Evolutionary conservation across 1,140 invertebrate species (phyloP).

Genomic region (Atopsyche davidsoni): DNA sequence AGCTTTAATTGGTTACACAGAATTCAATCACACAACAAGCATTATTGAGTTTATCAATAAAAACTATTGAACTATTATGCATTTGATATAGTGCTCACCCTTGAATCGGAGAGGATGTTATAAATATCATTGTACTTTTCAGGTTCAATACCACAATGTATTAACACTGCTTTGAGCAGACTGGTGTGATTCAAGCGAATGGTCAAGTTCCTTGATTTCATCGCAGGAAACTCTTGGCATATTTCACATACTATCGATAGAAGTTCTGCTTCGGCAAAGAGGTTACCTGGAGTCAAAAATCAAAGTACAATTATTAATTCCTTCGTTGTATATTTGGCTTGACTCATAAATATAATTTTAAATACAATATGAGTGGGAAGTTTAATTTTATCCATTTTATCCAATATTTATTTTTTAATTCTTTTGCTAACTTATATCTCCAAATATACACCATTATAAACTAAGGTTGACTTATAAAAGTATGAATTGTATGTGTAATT

Average conservation of each 20-base stretch:
- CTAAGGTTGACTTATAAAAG: too few species aligned
- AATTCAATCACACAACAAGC: too few species aligned
- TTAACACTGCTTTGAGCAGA: constrained; percentile 69
- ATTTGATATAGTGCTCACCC: constrained; percentile 39
- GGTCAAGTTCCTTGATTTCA: constrained; percentile 62
- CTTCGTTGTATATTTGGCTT: too few species aligned
- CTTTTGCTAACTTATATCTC: too few species aligned
- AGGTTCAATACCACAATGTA: constrained; percentile 73
- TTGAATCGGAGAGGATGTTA: constrained; percentile 54
- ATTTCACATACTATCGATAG: constrained; percentile 73
- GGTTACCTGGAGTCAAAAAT: constrained; percentile 51
- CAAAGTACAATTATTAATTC: too few species aligned
- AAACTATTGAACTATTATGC: constrained; percentile 2
- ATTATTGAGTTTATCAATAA: too few species aligned
- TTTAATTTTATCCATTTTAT: too few species aligned
- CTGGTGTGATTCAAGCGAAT: constrained; percentile 80
- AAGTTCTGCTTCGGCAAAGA: constrained; percentile 80
- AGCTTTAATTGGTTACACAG: too few species aligned
- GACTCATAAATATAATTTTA: too few species aligned
- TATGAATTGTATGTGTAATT: constrained; percentile 3
- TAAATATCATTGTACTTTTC: constrained; percentile 64
- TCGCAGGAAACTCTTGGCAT: constrained; percentile 61
- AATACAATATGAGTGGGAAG: too few species aligned
- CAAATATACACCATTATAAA: too few species aligned
- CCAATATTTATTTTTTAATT: too few species aligned